These are phyloP conservation scores for Erebia palarica DNA, from an alignment of 2,888 invertebrate genomes.

Conservation along the genomic window DNA sequence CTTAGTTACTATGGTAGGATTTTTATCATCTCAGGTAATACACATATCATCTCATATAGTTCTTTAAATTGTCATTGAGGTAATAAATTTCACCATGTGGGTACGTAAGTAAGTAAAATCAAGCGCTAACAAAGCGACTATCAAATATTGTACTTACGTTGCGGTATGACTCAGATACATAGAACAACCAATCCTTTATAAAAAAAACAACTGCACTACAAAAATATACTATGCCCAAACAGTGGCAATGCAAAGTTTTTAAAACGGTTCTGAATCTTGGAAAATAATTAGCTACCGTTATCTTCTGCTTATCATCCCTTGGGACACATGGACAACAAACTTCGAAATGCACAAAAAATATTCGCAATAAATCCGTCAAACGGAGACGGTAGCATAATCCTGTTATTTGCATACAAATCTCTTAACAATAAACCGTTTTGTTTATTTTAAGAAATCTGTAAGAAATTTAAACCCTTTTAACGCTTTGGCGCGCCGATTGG, in stretches of 20 bases:
- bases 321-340: constrained; percentile 53
- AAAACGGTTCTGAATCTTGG: not conserved
- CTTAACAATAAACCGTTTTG: constrained; percentile 64
- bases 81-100: too few relatives aligned
- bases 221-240: not conserved
- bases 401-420: constrained; percentile 79
- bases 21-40: too few relatives aligned
- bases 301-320: constrained; percentile 46
- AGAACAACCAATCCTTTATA: too few relatives aligned
- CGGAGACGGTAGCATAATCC: constrained; percentile 74
- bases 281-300: constrained; percentile 55
- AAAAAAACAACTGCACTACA: not conserved
- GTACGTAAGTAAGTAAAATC: too few relatives aligned
- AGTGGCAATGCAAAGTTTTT: not conserved
- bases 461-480: constrained; percentile 54
- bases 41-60: too few relatives aligned
- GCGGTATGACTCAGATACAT: too few relatives aligned
- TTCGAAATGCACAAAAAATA: constrained; percentile 46
- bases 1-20: too few relatives aligned
- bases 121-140: too few relatives aligned
- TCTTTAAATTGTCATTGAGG: too few relatives aligned
- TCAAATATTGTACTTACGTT: too few relatives aligned
- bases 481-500: constrained; percentile 62
- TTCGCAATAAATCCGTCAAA: constrained; percentile 61
- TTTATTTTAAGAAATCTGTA: constrained; percentile 55